Percentiles rank a stretch among this genome's conserved stretches.
phyloP scores from a whole-genome alignment of 2,888 invertebrate genomes.

The Drosophila fungiperda region DNA sequence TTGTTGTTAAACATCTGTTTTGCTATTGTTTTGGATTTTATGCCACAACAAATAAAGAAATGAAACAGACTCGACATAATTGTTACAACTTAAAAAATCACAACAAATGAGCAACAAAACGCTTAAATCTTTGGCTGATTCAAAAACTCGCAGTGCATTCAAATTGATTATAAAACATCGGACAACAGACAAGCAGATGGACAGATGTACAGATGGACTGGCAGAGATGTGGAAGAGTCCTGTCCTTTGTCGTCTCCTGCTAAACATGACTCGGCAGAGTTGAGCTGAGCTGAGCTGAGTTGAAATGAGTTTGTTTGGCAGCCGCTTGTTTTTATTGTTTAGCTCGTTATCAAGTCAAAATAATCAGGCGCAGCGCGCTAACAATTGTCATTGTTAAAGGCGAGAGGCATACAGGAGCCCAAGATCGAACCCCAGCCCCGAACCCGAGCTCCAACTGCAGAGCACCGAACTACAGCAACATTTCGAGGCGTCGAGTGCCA shows the following conservation, averaged over 20 bases:
- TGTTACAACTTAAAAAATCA: slow-evolving; percentile 78
- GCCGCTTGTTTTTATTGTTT: slow-evolving; percentile 80
- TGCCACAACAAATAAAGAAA: slow-evolving; percentile 20
- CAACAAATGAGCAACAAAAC: slow-evolving; percentile 71
- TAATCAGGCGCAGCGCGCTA: slow-evolving; percentile 83
- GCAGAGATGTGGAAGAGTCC: slow-evolving; percentile 57
- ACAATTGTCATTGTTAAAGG: slow-evolving; percentile 82
- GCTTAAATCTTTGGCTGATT: slow-evolving; percentile 34
- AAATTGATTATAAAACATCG: slow-evolving; percentile 72
- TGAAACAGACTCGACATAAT: slow-evolving; percentile 62
- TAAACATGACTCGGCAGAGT: slow-evolving; percentile 76
- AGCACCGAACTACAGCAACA: slow-evolving; percentile 4
- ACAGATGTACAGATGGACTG: slow-evolving; percentile 34
- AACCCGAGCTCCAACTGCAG: slow-evolving; percentile 3
- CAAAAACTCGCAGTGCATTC: slow-evolving; percentile 69
- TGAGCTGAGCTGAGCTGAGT: slow-evolving; percentile 27
- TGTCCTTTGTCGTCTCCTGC: slow-evolving; percentile 59
- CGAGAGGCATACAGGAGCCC: slow-evolving; percentile 73
- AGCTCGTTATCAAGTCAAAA: slow-evolving; percentile 85
- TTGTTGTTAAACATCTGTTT: slow-evolving; percentile 25
- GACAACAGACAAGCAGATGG: slow-evolving; percentile 21
- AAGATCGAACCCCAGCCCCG: slow-evolving; percentile 45
- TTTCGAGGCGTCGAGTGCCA: slow-evolving; percentile 49
- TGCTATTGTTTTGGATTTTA: slow-evolving; percentile 48
- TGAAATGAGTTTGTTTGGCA: slow-evolving; percentile 47